A percentile compares a stretch with the other conserved stretches of the same genome.
Conservation (phyloP, 1,140 invertebrate species). For the Pseudobourletiella spinata region DNA sequence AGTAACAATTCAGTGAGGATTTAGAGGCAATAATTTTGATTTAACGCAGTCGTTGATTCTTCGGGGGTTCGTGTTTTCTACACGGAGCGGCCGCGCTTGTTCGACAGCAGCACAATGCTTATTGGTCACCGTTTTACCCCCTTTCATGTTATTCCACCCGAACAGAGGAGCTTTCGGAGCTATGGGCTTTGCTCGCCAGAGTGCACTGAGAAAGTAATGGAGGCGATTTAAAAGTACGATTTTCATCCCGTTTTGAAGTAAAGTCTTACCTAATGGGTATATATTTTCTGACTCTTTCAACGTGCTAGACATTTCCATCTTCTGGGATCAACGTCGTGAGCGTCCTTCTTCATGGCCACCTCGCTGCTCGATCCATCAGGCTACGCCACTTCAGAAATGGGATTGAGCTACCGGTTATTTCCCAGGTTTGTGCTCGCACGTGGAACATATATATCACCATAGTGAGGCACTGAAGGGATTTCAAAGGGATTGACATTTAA, state of each 20-base stretch:
- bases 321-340: constrained; percentile 11
- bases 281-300: not conserved
- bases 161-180: constrained; percentile 58
- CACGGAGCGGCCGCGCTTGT: constrained; percentile 55
- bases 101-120: constrained; percentile 70
- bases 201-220: constrained; percentile 63
- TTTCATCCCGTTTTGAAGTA: not conserved
- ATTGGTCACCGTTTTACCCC: constrained; percentile 69
- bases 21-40: not conserved
- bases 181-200: constrained; percentile 68
- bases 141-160: constrained; percentile 69
- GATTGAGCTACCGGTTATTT: constrained; percentile 45
- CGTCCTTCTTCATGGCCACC: constrained; percentile 58
- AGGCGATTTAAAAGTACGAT: constrained; percentile 15
- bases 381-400: constrained; percentile 54
- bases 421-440: too few relatives aligned
- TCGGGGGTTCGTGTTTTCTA: constrained; percentile 72
- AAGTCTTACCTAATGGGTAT: not conserved
- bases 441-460: too few relatives aligned
- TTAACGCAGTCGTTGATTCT: constrained; percentile 54
- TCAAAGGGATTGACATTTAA: too few relatives aligned
- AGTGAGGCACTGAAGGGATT: too few relatives aligned
- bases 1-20: not conserved
- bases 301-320: constrained; percentile 5
- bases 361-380: constrained; percentile 50